Base-by-base conservation (phyloP, 2,113 vertebrate genomes). In the Amblyornis subalaris region DNA sequence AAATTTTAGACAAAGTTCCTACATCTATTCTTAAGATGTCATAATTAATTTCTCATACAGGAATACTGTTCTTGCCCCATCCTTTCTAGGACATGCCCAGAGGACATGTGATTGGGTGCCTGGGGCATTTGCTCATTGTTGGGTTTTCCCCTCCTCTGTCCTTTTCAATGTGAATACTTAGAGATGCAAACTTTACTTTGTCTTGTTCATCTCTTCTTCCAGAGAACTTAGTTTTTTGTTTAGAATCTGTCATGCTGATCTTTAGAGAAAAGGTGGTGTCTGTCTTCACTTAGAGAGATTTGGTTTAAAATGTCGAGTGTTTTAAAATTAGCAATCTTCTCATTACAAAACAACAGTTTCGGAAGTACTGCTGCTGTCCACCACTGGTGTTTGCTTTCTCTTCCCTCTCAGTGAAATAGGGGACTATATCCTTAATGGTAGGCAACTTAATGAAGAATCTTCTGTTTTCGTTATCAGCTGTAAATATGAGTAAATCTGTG, bases 71-170 rank as follows among this genome's bases (percentile, higher is more conserved):
- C 24, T 44, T 72, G 15, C 28, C 28, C 22, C 16, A 14, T 85
- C 20, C n/a, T 64, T 89, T 72, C 61, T 81, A 48, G 48, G 48
- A 44, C 4, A 4, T 55, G 31, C 31, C 13, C 18, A n/a, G 48
- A 80, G 45, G 64, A 57, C 58, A 80, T 45, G 20, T 65, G 19
- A 23, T 71, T 47, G 36, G 31, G 26, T 85, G 33, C 25, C 2
- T 6, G 21, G 45, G 13, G 10, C 42, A 24, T 89, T 89, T 87
- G 21, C 45, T 87, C 40, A 25, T 5, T 86, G 28, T 36, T 90
- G 16, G 0, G 0, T 7, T 53, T 51, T 67, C 2, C 3, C 5
- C 12, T 2, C 2, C 6, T 29, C n/a, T 54, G 9, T 50, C 13
- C 26, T 62, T 95, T 87, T 84, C 62, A 23, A 21, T 80, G 4